Percentiles rank a stretch among this genome's conserved stretches.
phyloP scores from a whole-genome alignment of 1,140 invertebrate genomes.

The Nylanderia fulva region DNA sequence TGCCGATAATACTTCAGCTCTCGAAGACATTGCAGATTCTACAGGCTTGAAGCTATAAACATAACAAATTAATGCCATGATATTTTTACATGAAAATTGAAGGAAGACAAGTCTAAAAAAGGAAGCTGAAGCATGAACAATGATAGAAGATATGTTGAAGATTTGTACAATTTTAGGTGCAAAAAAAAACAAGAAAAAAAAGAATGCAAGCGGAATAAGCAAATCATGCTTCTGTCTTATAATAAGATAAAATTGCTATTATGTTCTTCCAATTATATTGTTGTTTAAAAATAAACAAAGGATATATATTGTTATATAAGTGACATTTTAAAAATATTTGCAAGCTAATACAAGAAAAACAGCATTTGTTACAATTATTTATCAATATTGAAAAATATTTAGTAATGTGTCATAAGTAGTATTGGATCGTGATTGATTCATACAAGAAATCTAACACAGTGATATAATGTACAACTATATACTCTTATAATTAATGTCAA shows the following conservation, averaged over 20 bases:
- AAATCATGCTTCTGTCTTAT: slow-evolving; percentile 14
- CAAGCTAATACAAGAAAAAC: not conserved
- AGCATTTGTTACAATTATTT: slow-evolving; percentile 20
- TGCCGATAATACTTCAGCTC: slow-evolving; percentile 5
- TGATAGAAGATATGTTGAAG: not conserved
- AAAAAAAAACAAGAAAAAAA: not conserved
- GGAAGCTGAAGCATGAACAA: slow-evolving; percentile 24
- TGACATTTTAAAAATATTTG: slow-evolving; percentile 9
- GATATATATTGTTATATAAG: not conserved
- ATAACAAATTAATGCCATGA: slow-evolving; percentile 23
- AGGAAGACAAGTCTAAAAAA: not conserved
- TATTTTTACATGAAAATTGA: slow-evolving; percentile 1
- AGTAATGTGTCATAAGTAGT: not conserved
- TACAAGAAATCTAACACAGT: not conserved
- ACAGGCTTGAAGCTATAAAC: slow-evolving; percentile 64
- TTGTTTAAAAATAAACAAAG: not conserved
- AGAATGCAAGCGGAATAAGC: slow-evolving; percentile 10
- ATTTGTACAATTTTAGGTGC: slow-evolving; percentile 14
- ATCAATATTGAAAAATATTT: slow-evolving; percentile 9
- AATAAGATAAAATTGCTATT: slow-evolving; percentile 10
- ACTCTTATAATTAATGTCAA: slow-evolving; percentile 28
- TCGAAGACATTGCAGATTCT: not conserved
- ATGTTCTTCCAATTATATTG: not conserved
- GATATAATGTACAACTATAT: not conserved
- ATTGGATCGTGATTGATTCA: slow-evolving; percentile 4